Evolutionary conservation across 2,113 vertebrate genomes (phyloP), one percentile per base, ranked within the genome.

Genomic region (Chlamydotis undulata): DNA sequence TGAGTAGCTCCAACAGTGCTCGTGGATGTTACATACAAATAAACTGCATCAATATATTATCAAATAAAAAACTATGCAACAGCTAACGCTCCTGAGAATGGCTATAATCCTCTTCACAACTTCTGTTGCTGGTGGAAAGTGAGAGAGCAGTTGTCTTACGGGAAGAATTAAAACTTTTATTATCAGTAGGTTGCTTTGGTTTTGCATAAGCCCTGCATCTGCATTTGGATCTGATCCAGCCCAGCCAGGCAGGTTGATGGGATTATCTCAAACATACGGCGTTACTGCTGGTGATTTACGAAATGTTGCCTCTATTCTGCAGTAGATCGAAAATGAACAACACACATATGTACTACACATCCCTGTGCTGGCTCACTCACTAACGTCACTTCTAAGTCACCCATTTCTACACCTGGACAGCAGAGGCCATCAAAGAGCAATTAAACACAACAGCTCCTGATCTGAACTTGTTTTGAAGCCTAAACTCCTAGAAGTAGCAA

Each of bases 361-460:
- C 7, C 33, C 28, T 67, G 13, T 16, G 4, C 29, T 83, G 39
- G 4, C 8, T 77, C 19, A 52, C 39, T 75, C 47, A 35, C 26
- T 49, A 43, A 8, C 52, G 53, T 55, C 1, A 1, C 13, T 71
- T 50, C 28, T 31, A 63, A 39, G 78, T 84, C 7, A 1, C 53
- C 12, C 84, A 19, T 71, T 91, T 87, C 69, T 71, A 55, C 18
- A 67, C 69, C 49, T 68, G 52, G 31, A 75, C 74, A 91, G 49
- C 82, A 90, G 67, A 91, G 35, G 59, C 85, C 82, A 56, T 95
- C 71, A 92, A 85, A 94, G 67, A 88, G 41, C 70, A 92, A 89
- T 73, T 73, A 88, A 90, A 90, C 10, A 77, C 14, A 45, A 31
- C 52, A 80, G 19, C 14, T 88, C 45, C 22, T 26, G 31, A 43